Percentiles rank a stretch among this genome's conserved stretches.
These are phyloP conservation scores for Aptenodytes patagonicus DNA, from an alignment of 2,113 vertebrate species.

Conservation along the genomic window DNA sequence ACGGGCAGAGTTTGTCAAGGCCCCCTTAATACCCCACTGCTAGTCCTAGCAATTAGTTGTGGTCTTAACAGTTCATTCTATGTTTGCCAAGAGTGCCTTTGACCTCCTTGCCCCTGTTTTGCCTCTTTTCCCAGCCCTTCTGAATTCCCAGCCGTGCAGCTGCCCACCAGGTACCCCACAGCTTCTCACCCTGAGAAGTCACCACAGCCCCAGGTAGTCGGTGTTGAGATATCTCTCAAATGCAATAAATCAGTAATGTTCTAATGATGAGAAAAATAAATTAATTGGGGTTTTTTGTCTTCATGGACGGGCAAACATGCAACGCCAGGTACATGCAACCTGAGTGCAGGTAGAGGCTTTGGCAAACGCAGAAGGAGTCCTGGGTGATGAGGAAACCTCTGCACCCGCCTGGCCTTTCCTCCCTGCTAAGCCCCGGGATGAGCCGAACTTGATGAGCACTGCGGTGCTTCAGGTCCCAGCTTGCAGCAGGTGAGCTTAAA, in stretches of 20 bases:
- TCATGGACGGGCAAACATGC: background rate
- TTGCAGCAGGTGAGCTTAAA: background rate
- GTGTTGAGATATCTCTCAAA: background rate
- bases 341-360: background rate
- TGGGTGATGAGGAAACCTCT: background rate
- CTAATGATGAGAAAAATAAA: background rate
- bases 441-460: background rate
- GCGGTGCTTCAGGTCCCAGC: background rate
- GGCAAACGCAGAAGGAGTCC: background rate
- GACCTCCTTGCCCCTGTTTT: too few species aligned
- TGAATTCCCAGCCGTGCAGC: background rate
- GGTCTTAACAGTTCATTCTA: background rate
- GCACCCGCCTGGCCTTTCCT: too few species aligned
- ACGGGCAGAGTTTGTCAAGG: background rate
- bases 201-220: background rate
- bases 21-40: rapidly evolving
- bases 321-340: background rate
- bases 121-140: background rate
- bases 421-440: background rate
- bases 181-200: background rate
- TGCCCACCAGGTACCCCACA: background rate
- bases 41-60: background rate
- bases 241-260: rapidly evolving
- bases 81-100: background rate
- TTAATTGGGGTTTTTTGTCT: background rate